phyloP scores from a whole-genome alignment of 2,797 vertebrate species.

The Crypturellus tataupa region DNA sequence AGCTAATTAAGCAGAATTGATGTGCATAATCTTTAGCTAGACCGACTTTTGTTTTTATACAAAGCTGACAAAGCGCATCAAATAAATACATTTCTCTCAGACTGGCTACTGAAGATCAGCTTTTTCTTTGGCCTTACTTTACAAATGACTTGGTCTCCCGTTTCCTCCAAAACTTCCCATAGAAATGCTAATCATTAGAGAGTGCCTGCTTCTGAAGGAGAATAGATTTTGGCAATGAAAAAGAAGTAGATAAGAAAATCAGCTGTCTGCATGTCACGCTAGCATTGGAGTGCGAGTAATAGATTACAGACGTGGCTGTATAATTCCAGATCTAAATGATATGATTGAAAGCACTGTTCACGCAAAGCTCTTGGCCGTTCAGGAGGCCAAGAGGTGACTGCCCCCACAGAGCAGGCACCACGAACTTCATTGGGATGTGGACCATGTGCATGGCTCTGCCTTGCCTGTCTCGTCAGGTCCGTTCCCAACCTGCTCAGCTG shows the following conservation, averaged over 20 bases:
- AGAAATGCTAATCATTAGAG: not conserved
- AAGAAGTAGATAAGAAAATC: not conserved
- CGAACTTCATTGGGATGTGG: not conserved
- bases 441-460: fast-evolving
- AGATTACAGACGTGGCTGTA: not conserved
- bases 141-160: not conserved
- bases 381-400: not conserved
- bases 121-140: not conserved
- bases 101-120: not conserved
- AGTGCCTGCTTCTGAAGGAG: not conserved
- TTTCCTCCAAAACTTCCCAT: not conserved
- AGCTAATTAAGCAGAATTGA: conserved; percentile 68
- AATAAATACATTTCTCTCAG: not conserved
- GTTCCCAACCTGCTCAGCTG: not conserved
- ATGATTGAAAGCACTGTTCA: not conserved
- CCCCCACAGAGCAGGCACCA: not conserved
- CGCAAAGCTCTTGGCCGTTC: not conserved
- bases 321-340: not conserved
- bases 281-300: not conserved
- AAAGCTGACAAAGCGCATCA: not conserved
- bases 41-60: conserved; percentile 27
- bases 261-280: not conserved
- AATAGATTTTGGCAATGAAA: not conserved
- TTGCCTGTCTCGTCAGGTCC: not conserved
- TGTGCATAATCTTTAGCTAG: conserved; percentile 19